Percentiles rank a stretch among this genome's conserved stretches.
These are phyloP conservation scores for Pteria penguin DNA, from an alignment of 2,888 invertebrate genomes.

Conservation along the genomic window DNA sequence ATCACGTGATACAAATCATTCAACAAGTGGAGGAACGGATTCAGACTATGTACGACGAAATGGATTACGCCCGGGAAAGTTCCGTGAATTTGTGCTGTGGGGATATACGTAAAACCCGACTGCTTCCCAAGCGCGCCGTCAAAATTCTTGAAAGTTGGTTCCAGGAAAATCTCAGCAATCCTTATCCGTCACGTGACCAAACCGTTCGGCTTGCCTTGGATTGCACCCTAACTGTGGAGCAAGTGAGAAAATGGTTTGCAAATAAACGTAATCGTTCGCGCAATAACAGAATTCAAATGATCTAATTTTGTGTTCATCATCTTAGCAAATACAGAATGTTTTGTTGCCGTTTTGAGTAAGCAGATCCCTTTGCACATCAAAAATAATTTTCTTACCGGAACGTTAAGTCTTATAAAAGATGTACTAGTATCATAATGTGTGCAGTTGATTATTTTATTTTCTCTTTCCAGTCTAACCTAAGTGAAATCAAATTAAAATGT, in stretches of 20 bases:
- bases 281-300: constrained; percentile 47
- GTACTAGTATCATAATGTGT: no score
- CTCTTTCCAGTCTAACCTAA: no score
- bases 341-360: no score
- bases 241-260: constrained; percentile 75
- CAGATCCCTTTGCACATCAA: no score
- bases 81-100: constrained; percentile 18
- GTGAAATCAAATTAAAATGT: no score
- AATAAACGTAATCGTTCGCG: constrained; percentile 71
- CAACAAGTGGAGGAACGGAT: constrained; percentile 36
- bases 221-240: constrained; percentile 64
- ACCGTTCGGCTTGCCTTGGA: constrained; percentile 59
- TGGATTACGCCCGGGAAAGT: constrained; percentile 3
- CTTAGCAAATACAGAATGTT: no score
- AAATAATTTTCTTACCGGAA: no score
- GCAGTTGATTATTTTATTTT: no score
- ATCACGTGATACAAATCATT: constrained; percentile 40
- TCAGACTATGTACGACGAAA: constrained; percentile 18
- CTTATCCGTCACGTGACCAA: constrained; percentile 67
- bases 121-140: constrained; percentile 60
- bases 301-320: no score
- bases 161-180: constrained; percentile 65
- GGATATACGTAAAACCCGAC: constrained; percentile 51
- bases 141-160: constrained; percentile 66
- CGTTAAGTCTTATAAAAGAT: no score